These are phyloP conservation scores for Melieria omissa DNA, from an alignment of 2,888 invertebrate genomes.

Conservation along the genomic window DNA sequence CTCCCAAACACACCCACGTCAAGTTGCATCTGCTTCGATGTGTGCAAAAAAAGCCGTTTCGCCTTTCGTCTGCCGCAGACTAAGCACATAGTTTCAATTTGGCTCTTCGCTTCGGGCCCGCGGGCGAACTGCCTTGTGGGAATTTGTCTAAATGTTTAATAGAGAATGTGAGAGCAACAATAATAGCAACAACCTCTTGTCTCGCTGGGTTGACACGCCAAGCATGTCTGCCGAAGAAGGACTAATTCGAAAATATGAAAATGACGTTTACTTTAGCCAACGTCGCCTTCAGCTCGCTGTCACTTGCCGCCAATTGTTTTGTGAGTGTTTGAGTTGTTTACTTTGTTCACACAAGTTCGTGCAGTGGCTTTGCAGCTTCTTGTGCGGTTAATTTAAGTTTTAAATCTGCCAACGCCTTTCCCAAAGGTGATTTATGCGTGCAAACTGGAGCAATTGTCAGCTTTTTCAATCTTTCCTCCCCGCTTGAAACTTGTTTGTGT, in stretches of 20 bases:
- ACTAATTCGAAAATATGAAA: conserved; percentile 6
- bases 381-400: not conserved
- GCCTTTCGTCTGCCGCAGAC: not conserved
- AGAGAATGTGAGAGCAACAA: conserved; percentile 5
- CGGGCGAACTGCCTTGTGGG: conserved; percentile 4
- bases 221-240: no score
- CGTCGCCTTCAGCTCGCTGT: not conserved
- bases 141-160: conserved; percentile 19
- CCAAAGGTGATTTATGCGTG: no score
- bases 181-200: not conserved
- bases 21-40: no score
- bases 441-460: no score
- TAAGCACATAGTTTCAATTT: not conserved
- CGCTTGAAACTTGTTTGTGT: no score
- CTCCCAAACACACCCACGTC: not conserved
- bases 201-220: not conserved
- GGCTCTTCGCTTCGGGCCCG: not conserved
- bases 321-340: no score
- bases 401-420: not conserved
- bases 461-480: no score
- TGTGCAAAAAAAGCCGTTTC: not conserved
- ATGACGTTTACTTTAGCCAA: not conserved
- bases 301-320: no score
- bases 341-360: no score
- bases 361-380: not conserved